Evolutionary conservation across 37 sponge, comb jelly and placozoan genomes (phyloP).

Genomic region (Lycopodina hypogea): DNA sequence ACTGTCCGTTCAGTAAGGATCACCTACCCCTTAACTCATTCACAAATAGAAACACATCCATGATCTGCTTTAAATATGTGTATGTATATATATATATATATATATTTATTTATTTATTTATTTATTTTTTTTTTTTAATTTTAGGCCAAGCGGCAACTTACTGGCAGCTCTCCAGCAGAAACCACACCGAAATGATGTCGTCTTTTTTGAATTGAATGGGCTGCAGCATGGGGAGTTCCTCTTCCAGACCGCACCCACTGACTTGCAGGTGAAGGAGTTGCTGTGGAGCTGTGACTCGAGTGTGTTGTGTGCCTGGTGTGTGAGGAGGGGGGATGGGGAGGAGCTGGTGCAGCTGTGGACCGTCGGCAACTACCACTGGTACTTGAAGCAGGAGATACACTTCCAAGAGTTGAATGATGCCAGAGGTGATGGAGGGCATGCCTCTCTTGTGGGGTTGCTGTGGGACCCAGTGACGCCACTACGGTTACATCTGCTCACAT

Average conservation of each 20-base stretch:
- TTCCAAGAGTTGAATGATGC: slow-evolving; percentile 4
- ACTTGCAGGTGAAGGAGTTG: slow-evolving; percentile 60
- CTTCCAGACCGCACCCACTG: slow-evolving; percentile 6
- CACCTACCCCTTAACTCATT: no score
- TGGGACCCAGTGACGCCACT: slow-evolving; percentile 79
- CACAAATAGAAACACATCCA: no score
- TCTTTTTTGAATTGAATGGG: slow-evolving; percentile 97
- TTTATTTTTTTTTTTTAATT: not conserved
- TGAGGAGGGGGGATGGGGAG: not conserved
- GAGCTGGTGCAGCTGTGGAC: slow-evolving; percentile 85
- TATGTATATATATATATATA: no score
- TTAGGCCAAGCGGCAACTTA: slow-evolving; percentile 88
- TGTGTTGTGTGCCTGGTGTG: slow-evolving; percentile 63
- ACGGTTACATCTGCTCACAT: slow-evolving; percentile 71
- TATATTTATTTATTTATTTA: no score
- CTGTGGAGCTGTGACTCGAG: slow-evolving; percentile 85
- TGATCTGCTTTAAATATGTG: no score
- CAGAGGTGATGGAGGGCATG: not conserved
- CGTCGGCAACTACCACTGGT: slow-evolving; percentile 88
- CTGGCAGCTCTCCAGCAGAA: slow-evolving; percentile 76
- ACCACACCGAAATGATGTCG: slow-evolving; percentile 76
- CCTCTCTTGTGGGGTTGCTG: slow-evolving; percentile 18
- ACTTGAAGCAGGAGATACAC: slow-evolving; percentile 87
- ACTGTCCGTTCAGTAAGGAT: no score
- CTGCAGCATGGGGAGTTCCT: slow-evolving; percentile 92